Base-by-base conservation (phyloP, 1,140 invertebrate species). In the Chionoecetes opilio region DNA sequence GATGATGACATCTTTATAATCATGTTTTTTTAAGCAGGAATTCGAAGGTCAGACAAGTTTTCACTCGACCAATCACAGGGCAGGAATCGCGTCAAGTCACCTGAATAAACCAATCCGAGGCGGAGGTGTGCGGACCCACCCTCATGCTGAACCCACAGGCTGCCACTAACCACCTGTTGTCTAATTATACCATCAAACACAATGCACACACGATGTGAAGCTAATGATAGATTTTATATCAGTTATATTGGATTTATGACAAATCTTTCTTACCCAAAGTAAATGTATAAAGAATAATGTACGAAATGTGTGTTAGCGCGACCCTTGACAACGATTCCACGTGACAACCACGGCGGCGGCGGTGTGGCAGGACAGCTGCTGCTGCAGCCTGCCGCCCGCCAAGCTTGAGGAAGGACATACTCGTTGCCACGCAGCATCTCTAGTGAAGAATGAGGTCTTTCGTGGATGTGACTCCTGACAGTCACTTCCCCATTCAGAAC, bases 401-500 rank as follows among this genome's bases (percentile, higher is more conserved):
- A 75, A 8, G 63, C 63, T n/a, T 63, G 63, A 75, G 53, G 53
- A 75, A 75, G n/a, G 63, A 21, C n/a, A n/a, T 21, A 2, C 6
- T 21, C 0, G 63, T 75, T 21, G 8, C 26, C 0, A 26, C 26
- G n/a, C 46, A 14, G 46, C 8, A 2, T 17, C 21, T 53, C 11
- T 75, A 26, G 32, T 37, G 29, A 1, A 91, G 32, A 26, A 96
- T 96, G 95, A 92, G 84, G 46, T 96, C 95, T n/a, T 96, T 98
- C 96, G 97, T 98, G 93, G 92, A 96, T 46, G 96, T 98, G n/a
- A 96, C 96, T 29, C 96, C 97, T 29, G 97, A 98, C 87, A 98
- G 97, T 96, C 98, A 99, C 97, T 99, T 99, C 97, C 98, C 99
- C 0, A 98, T 99, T 96, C 98, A 99, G 97, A 99, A 99, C 98